Evolutionary conservation across 2,113 vertebrate genomes (phyloP).

Genomic region (Passer montanus): DNA sequence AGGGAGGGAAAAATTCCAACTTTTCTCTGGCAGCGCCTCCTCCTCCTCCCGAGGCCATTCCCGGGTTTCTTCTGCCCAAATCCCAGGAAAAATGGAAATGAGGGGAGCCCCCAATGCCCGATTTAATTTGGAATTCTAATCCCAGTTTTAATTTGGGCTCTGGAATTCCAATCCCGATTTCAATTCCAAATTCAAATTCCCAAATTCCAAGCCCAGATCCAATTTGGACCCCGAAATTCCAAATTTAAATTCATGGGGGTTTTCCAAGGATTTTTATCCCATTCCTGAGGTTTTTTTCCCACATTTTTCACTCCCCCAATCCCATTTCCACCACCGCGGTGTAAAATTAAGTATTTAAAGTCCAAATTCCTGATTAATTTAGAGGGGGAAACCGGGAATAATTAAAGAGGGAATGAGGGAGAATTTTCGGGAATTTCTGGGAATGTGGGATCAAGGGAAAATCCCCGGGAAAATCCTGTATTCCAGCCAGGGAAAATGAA

Average conservation of each 20-base stretch:
- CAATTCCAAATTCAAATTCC: neutral
- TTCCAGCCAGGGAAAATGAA: neutral
- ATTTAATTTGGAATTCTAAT: neutral
- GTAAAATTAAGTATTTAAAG: neutral
- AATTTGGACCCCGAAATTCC: neutral
- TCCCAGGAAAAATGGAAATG: neutral
- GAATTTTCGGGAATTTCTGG: neutral
- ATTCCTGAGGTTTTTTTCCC: neutral
- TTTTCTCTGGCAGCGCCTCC: neutral
- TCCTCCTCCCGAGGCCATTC: neutral
- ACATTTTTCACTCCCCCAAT: neutral
- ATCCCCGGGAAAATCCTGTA: neutral
- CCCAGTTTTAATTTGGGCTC: neutral
- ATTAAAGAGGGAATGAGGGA: neutral
- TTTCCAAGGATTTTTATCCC: neutral
- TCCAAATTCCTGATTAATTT: neutral
- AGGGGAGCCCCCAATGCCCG: neutral
- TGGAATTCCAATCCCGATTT: neutral
- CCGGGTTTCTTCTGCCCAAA: neutral
- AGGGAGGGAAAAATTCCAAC: neutral
- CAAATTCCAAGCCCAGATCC: neutral
- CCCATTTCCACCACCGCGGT: neutral
- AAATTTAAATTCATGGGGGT: neutral
- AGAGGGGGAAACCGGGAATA: neutral
- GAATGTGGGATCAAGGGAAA: neutral